phyloP scores from a whole-genome alignment of 2,888 invertebrate species.

The Ormia ochracea region DNA sequence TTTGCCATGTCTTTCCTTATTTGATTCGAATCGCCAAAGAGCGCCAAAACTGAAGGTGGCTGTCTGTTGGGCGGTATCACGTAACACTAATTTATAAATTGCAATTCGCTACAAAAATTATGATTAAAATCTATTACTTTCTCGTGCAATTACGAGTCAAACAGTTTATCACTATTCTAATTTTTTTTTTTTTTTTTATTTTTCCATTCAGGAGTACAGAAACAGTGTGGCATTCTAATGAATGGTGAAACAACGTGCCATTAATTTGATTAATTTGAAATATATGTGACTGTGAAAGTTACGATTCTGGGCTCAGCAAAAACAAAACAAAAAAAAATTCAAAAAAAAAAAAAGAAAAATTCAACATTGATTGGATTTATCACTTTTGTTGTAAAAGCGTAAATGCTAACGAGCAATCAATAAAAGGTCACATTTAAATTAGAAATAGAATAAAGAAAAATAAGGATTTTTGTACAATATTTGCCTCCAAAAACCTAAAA shows the following conservation, averaged over 20 bases:
- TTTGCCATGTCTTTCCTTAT: too few species aligned
- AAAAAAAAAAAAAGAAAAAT: not conserved
- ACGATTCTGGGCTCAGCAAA: not conserved
- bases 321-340: not conserved
- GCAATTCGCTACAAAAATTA: too few species aligned
- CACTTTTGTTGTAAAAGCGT: not conserved
- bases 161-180: too few species aligned
- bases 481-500: too few species aligned
- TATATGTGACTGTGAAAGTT: slow-evolving; percentile 43
- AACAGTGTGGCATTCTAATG: not conserved
- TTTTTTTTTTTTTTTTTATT: not conserved
- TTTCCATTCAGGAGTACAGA: not conserved
- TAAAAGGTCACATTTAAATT: not conserved
- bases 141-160: too few species aligned
- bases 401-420: not conserved
- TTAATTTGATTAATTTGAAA: slow-evolving; percentile 51
- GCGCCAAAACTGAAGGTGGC: too few species aligned
- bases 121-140: too few species aligned
- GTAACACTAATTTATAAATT: too few species aligned
- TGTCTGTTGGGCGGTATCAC: too few species aligned
- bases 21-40: too few species aligned
- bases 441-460: not conserved
- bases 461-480: too few species aligned
- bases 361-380: slow-evolving; percentile 32
- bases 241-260: slow-evolving; percentile 51